Evolutionary conservation across 2,888 invertebrate genomes (phyloP).

Genomic region (Leptinotarsa juncta): DNA sequence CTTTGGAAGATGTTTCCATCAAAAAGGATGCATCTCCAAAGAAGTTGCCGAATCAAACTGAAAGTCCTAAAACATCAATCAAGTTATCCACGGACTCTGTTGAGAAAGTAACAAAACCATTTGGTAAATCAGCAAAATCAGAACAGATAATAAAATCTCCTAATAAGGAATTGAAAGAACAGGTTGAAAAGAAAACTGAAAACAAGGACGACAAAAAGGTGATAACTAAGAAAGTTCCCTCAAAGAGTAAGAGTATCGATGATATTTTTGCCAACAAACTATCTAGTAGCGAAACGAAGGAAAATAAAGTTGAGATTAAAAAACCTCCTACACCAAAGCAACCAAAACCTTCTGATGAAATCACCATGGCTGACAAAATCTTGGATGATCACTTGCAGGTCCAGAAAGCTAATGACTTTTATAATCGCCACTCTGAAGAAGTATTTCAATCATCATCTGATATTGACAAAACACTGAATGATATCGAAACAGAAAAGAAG

Average conservation of each 20-base stretch:
- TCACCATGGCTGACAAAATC: constrained; percentile 56
- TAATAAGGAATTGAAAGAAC: constrained; percentile 52
- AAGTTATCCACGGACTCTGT: not conserved
- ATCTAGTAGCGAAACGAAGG: constrained; percentile 50
- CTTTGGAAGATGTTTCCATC: constrained; percentile 3
- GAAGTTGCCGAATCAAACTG: not conserved
- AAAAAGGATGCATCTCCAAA: not conserved
- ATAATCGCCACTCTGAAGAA: constrained; percentile 40
- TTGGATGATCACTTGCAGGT: constrained; percentile 59
- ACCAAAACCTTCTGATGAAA: constrained; percentile 52
- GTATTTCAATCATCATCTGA: constrained; percentile 42
- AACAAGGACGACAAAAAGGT: constrained; percentile 43
- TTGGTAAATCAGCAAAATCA: constrained; percentile 39
- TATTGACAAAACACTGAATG: constrained; percentile 43
- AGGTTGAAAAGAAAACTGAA: constrained; percentile 48
- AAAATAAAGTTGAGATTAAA: constrained; percentile 51
- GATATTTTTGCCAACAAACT: constrained; percentile 54
- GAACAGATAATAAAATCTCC: constrained; percentile 49
- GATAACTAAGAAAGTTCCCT: constrained; percentile 37
- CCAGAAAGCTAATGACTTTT: constrained; percentile 50
- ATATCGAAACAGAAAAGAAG: constrained; percentile 49
- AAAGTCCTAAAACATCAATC: not conserved
- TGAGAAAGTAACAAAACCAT: constrained; percentile 19
- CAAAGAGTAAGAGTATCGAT: constrained; percentile 52
- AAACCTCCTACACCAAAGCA: constrained; percentile 43